Evolutionary conservation across 2,888 invertebrate genomes (phyloP), one percentile per base, ranked within the genome.

Genomic region (Byasa hedistus): DNA sequence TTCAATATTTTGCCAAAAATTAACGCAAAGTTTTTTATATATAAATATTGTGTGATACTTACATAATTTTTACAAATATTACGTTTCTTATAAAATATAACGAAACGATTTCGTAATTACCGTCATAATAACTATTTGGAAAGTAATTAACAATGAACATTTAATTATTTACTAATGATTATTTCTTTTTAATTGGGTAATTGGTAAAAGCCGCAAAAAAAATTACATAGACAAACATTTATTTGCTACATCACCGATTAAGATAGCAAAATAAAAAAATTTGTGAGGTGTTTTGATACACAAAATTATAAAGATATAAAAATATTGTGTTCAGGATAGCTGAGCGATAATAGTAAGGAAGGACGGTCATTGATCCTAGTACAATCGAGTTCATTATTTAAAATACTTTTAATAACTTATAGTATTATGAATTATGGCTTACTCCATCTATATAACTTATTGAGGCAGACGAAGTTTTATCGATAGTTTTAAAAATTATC

Each of bases 351-450:
- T 68, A 76, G 80, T 77, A 80, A 79, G 82, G 84, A 87, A 89
- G 87, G 88, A 82, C 87, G 87, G 86, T 73, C 87, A 73, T 83
- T 87, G 85, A 81, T 83, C 86, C 79, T 76, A 73, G 71, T 57
- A 61, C 67, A 61, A 54, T 61, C 39, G 64, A 63, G 51, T 51
- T 24, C 59, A 57, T 54, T 56, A 66, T 63, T 60, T 56, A 63
- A 66, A 62, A 22, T 36, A 8, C 24, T 15, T 39, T 2, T 39
- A 39, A 39, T 39, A 39, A 39, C 1, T 39, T 39, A 39, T 3
- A 39, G 12, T 39, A 12, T 2, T 39, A 12, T 12, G 39, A 15
- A 39, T 12, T 39, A 39, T 15, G 10, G 15, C 15, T 39, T 15
- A 39, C 2, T 39, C 17, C 15, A 39, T 17, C 32, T 39, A 39